Evolutionary conservation across 2,113 vertebrate species (phyloP).

Genomic region (Platanista minor): DNA sequence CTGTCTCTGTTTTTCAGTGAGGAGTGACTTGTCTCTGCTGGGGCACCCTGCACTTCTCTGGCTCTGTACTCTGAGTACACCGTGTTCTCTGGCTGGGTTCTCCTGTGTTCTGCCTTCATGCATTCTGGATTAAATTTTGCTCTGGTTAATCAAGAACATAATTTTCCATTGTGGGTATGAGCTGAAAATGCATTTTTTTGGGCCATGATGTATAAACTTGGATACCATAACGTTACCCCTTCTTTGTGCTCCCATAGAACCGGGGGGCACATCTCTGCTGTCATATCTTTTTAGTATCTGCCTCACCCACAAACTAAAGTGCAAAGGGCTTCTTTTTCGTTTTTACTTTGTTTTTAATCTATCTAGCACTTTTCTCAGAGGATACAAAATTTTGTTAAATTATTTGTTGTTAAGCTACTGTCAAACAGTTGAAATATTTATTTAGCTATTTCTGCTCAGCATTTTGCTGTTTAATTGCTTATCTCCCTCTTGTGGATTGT

Average conservation of each 20-base stretch:
- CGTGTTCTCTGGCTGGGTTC: slow-evolving; percentile 36
- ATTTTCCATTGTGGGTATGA: background rate
- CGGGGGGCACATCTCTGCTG: background rate
- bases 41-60: background rate
- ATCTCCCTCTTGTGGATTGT: slow-evolving; percentile 9
- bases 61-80: background rate
- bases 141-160: background rate
- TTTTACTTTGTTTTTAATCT: background rate
- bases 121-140: background rate
- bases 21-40: background rate
- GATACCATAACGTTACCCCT: background rate
- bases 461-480: background rate
- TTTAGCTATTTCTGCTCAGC: slow-evolving; percentile 30
- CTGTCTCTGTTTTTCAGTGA: background rate
- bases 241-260: background rate
- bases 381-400: background rate
- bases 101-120: background rate
- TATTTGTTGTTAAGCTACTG: slow-evolving; percentile 1
- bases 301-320: background rate
- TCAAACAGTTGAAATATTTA: slow-evolving; percentile 11
- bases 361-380: background rate
- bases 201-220: background rate
- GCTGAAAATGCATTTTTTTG: background rate
- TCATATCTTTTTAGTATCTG: background rate
- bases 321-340: background rate